phyloP scores from a whole-genome alignment of 1,140 invertebrate species.

The Epicauta chinensis region DNA sequence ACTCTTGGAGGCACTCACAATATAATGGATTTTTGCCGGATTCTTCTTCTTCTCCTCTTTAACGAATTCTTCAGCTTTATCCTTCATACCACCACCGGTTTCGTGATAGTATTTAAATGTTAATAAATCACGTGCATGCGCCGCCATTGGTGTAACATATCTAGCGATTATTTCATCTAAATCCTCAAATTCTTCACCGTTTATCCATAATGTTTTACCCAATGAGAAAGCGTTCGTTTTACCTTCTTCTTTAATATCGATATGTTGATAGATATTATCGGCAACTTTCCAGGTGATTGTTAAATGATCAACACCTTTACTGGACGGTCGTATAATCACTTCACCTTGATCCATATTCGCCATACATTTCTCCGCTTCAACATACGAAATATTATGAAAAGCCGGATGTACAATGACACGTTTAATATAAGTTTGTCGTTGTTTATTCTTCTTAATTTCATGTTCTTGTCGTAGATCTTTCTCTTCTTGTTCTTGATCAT shows the following conservation, averaged over 20 bases:
- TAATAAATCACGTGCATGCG: slow-evolving; percentile 82
- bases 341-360: slow-evolving; percentile 92
- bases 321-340: slow-evolving; percentile 92
- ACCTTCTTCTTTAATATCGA: slow-evolving; percentile 91
- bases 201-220: slow-evolving; percentile 83
- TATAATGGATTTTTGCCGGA: slow-evolving; percentile 84
- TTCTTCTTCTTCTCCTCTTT: slow-evolving; percentile 81
- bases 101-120: slow-evolving; percentile 87
- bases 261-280: slow-evolving; percentile 91
- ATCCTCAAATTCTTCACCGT: slow-evolving; percentile 92
- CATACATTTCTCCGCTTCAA: slow-evolving; percentile 88
- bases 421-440: slow-evolving; percentile 80
- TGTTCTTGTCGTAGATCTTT: slow-evolving; percentile 72
- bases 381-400: slow-evolving; percentile 95
- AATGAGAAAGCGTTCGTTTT: slow-evolving; percentile 96
- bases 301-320: slow-evolving; percentile 88
- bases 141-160: slow-evolving; percentile 93
- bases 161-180: slow-evolving; percentile 98
- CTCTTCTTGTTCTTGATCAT: slow-evolving; percentile 83
- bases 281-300: slow-evolving; percentile 98
- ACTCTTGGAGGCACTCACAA: slow-evolving; percentile 79
- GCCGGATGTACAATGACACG: slow-evolving; percentile 96
- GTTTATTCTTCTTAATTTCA: slow-evolving; percentile 74
- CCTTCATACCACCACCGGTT: slow-evolving; percentile 62
- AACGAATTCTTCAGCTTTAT: slow-evolving; percentile 82